Evolutionary conservation across 2,113 vertebrate species (phyloP).

Genomic region (Raja brachyura): DNA sequence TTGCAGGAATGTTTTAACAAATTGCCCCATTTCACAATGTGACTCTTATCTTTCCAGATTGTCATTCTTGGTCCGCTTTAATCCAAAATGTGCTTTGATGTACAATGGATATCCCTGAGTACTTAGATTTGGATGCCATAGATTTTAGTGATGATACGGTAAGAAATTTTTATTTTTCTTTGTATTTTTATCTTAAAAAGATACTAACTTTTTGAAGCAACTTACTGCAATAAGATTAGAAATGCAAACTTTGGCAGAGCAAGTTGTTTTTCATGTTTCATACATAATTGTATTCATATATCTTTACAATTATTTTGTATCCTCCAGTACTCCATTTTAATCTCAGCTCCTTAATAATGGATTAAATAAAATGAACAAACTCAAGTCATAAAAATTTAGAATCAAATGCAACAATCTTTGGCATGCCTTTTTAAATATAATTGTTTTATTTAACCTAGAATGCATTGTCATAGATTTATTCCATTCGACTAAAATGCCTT

Average conservation of each 20-base stretch:
- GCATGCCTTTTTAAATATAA: not conserved
- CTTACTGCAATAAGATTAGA: not conserved
- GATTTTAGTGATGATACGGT: conserved; percentile 96
- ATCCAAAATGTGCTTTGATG: conserved; percentile 75
- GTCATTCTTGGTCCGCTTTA: conserved; percentile 47
- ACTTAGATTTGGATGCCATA: conserved; percentile 97
- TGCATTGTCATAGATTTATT: not conserved
- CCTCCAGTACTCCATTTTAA: not conserved
- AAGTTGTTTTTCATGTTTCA: not conserved
- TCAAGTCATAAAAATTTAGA: not conserved
- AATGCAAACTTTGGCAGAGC: not conserved
- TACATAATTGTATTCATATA: not conserved
- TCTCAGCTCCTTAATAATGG: not conserved
- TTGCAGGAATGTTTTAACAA: not conserved
- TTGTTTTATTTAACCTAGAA: not conserved
- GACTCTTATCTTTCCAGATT: conserved; percentile 44
- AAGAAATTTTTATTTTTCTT: conserved; percentile 52
- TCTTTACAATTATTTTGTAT: not conserved
- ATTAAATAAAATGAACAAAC: not conserved
- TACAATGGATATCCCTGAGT: conserved; percentile 97
- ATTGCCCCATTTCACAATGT: not conserved
- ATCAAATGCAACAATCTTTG: not conserved
- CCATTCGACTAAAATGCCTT: too few species aligned
- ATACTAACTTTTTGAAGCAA: not conserved
- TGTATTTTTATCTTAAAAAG: not conserved